Base-by-base conservation (phyloP, 2,113 vertebrate genomes). In the Nanorana parkeri region DNA sequence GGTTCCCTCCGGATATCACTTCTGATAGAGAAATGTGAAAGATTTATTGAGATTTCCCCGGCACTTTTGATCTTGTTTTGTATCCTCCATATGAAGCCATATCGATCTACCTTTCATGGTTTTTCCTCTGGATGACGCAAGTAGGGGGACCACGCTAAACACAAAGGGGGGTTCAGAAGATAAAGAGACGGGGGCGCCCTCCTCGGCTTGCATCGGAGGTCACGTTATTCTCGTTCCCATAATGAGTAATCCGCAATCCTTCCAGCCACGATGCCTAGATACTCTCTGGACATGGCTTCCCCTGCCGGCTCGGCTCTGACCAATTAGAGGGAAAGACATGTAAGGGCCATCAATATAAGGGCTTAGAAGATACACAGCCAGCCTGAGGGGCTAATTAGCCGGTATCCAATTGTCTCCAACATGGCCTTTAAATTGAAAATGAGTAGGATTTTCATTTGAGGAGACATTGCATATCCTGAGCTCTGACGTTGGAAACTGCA, bases 331-430 rank as follows among this genome's bases (percentile, higher is more conserved):
- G 10, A 56, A 63, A 74, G 60, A 55, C 7, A 36, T 66, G 23
- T 28, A 28, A 52, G 61, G 24, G 10, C 68, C 58, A 36, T 65
- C 79, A 23, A 41, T 74, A 17, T 23, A 28, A n/a, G 20, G 17
- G 32, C 56, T 61, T 21, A 28, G 67, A 80, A 47, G 55, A 63
- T n/a, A 54, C 36, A 24, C 21, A 61, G 20, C 15, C 20, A 8
- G 58, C 67, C 68, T 64, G 21, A 51, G 68, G 78, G 78, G 68
- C 78, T 80, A 72, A 80, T 80, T 80, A 80, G 51, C 36, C 19
- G 68, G 16, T 32, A 69, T 65, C 55, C 32, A 47, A 47, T 80
- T 72, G 67, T 72, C 78, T 80, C 28, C 23, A 58, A 73, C 21
- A 32, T 20, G 23, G 20, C 26, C 26, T 52, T 63, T 64, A 32